These are phyloP conservation scores for Myotis myotis DNA, from an alignment of 2,797 vertebrate genomes.

Conservation along the genomic window DNA sequence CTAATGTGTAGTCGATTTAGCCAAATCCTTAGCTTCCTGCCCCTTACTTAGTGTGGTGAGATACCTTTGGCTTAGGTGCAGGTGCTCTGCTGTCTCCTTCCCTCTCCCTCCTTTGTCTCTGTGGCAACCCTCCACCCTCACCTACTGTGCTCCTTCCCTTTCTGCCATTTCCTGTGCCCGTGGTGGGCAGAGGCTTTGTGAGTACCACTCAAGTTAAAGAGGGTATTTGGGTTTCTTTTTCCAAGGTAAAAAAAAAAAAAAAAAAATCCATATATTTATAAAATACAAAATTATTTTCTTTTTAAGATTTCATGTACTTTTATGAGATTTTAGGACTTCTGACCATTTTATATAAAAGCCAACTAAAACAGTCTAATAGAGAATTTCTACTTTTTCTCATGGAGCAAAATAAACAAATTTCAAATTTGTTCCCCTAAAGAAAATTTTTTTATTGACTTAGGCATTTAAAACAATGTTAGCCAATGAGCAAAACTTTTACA, in stretches of 20 bases:
- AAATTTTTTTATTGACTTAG: not conserved
- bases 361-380: not conserved
- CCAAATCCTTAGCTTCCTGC: not conserved
- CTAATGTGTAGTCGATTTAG: not conserved
- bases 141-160: not conserved
- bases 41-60: not conserved
- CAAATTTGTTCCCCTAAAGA: not conserved
- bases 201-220: not conserved
- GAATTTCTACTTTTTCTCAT: not conserved
- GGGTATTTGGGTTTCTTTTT: not conserved
- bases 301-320: not conserved
- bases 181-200: not conserved
- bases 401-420: slow-evolving; percentile 28
- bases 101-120: not conserved
- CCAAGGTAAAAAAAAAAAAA: not conserved
- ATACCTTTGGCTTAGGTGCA: not conserved
- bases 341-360: not conserved
- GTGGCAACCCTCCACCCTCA: accelerated
- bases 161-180: not conserved
- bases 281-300: not conserved
- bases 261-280: not conserved
- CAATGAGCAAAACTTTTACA: not conserved
- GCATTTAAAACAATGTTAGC: not conserved
- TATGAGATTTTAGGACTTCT: slow-evolving; percentile 11
- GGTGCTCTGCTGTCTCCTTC: not conserved